Conservation (phyloP, 2,797 vertebrate genomes). For the Chloroceryle inda region DNA sequence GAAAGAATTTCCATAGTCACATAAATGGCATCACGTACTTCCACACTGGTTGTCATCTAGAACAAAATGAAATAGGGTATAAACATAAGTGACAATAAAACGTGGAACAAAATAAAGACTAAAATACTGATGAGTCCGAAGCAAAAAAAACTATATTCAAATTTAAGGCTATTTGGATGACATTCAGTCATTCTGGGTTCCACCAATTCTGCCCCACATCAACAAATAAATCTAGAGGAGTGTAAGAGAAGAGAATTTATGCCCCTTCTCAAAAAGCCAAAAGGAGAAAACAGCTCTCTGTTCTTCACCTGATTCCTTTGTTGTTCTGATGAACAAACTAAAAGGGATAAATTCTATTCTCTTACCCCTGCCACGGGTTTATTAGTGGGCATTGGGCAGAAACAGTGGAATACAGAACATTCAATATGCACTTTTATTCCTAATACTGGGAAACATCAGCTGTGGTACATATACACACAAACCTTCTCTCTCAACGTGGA, state of each 20-base stretch:
- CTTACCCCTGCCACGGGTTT: background rate
- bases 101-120: background rate
- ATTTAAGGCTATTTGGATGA: background rate
- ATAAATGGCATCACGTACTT: constrained; percentile 85
- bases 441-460: background rate
- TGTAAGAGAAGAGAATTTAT: background rate
- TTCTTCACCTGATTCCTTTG: background rate
- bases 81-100: background rate
- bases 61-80: background rate
- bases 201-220: background rate
- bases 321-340: background rate
- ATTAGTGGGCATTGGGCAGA: background rate
- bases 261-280: background rate
- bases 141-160: background rate
- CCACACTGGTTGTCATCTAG: background rate
- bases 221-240: background rate
- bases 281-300: background rate
- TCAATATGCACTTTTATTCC: background rate
- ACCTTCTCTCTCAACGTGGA: constrained; percentile 43
- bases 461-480: background rate
- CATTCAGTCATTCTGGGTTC: background rate
- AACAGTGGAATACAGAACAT: background rate
- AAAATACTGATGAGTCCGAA: background rate
- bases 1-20: constrained; percentile 96
- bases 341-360: background rate